Evolutionary conservation across 2,888 invertebrate genomes (phyloP), one percentile per base, ranked within the genome.

Genomic region (Proisotoma minuta): DNA sequence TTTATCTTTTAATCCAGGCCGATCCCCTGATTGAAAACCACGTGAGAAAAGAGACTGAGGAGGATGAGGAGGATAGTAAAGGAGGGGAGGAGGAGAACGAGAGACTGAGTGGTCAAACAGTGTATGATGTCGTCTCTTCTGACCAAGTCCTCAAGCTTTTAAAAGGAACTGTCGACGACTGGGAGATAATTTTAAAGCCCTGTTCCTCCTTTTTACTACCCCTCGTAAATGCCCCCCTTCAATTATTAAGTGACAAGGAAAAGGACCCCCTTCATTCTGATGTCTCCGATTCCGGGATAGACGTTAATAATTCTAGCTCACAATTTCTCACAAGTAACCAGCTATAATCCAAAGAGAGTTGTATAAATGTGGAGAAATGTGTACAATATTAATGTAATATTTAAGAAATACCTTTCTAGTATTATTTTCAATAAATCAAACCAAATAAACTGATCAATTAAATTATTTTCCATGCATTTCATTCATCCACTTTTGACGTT

Each of bases 231-330:
- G 10, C 20, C 10, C 23, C 23, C 10, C 12, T 20, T n/a, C 12
- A 12, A 51, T 15, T 2, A 20, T n/a, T 53, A 57, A 61, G 60
- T 59, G 47, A 56, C 47, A 24, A 20, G 27, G n/a, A 47, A 5
- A 39, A 39, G 22, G 40, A 54, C 20, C 12, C 24, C 18, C 22
- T 27, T 5, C 22, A 26, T 10, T n/a, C 10, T 57, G 59, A 70
- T 23, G 60, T 61, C 29, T 51, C 67, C 2, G 72, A 72, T 43
- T 72, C 72, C 12, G 72, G 72, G 60, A 72, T 72, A 39, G 70
- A 72, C 51, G 68, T 72, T 40, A 72, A 69, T 56, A 69, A 69
- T 62, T 65, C 59, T 39, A 67, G 65, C 49, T 68, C 54, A 2
- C 54, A 54, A 39, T 54, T 54, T 54, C 28, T 54, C 29, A 34